phyloP scores from a whole-genome alignment of 1,140 invertebrate species.

The Calephelis nemesis region DNA sequence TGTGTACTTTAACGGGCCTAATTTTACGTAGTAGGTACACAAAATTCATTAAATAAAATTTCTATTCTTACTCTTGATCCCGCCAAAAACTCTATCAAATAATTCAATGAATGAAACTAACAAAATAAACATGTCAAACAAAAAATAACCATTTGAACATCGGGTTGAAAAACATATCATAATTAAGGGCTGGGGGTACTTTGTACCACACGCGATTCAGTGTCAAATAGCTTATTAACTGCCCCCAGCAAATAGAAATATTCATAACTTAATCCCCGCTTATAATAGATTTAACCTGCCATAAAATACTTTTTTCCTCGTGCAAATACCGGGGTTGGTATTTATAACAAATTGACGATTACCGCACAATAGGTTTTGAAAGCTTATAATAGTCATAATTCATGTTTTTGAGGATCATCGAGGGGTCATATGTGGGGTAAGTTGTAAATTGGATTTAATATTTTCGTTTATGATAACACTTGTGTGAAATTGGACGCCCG shows the following conservation, averaged over 20 bases:
- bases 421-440: constrained; percentile 59
- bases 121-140: constrained; percentile 6
- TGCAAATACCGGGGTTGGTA: constrained; percentile 61
- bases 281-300: constrained; percentile 76
- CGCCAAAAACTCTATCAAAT: background rate
- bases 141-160: constrained; percentile 17
- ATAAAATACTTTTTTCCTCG: constrained; percentile 70
- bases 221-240: constrained; percentile 74
- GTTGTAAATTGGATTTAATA: constrained; percentile 77
- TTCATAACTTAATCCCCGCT: constrained; percentile 74
- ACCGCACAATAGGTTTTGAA: constrained; percentile 59
- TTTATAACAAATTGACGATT: constrained; percentile 62
- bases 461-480: constrained; percentile 71
- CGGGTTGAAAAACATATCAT: constrained; percentile 33
- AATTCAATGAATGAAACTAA: background rate
- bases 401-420: constrained; percentile 65
- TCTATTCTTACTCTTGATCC: too few relatives aligned
- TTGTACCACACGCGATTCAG: constrained; percentile 57
- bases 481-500: constrained; percentile 74
- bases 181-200: constrained; percentile 51
- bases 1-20: too few relatives aligned
- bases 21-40: too few relatives aligned
- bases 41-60: too few relatives aligned
- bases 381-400: constrained; percentile 75
- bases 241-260: constrained; percentile 71